Evolutionary conservation across 2,888 invertebrate species (phyloP).

Genomic region (Aleiodes leptofemur): DNA sequence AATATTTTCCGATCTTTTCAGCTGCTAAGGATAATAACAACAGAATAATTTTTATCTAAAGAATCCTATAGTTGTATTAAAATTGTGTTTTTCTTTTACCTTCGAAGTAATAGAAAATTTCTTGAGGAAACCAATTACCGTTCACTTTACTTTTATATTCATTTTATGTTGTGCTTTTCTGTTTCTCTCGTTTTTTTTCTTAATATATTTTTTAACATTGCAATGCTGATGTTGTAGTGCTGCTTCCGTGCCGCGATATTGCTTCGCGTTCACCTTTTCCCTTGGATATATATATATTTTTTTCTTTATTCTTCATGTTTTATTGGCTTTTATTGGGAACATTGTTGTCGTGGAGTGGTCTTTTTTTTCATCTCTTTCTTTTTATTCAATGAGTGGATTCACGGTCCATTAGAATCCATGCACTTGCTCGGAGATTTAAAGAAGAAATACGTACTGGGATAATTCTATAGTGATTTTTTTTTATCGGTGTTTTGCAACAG

Average conservation of each 20-base stretch:
- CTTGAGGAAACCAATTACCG: conserved; percentile 16
- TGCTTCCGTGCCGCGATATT: conserved; percentile 23
- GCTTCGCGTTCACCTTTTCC: conserved; percentile 10
- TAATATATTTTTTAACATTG: conserved; percentile 6
- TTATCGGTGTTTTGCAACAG: background rate
- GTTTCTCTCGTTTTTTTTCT: background rate
- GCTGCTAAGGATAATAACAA: background rate
- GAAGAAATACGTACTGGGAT: background rate
- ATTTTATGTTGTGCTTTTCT: conserved; percentile 7
- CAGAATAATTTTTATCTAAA: background rate
- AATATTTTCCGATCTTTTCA: conserved; percentile 1
- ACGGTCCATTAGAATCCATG: conserved; percentile 42
- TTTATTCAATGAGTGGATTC: conserved; percentile 34
- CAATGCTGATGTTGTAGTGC: conserved; percentile 13
- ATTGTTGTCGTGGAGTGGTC: conserved; percentile 19
- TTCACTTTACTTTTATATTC: conserved; percentile 29
- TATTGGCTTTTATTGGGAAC: conserved; percentile 15
- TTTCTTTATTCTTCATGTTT: conserved; percentile 9
- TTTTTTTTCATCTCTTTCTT: conserved; percentile 17
- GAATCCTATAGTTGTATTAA: background rate
- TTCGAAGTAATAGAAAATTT: conserved; percentile 2
- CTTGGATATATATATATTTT: background rate
- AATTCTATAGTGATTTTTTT: background rate
- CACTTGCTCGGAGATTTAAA: conserved; percentile 6
- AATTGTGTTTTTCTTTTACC: background rate